Conservation (phyloP, 2,888 invertebrate species). For the Pammene fasciana region DNA sequence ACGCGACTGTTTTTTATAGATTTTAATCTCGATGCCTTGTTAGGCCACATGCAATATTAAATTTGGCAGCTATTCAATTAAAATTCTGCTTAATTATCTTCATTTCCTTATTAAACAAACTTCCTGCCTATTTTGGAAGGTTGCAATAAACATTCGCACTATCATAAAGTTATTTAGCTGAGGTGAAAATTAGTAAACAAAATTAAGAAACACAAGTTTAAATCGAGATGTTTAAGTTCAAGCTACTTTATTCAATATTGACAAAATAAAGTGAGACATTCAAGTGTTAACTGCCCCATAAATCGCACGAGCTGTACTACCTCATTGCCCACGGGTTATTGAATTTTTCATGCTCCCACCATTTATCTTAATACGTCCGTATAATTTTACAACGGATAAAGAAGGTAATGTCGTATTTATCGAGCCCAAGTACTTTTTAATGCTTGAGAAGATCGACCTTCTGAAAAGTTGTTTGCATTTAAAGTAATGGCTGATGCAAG, state of each 20-base stretch:
- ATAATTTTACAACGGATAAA: conserved; percentile 40
- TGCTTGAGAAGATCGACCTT: conserved; percentile 46
- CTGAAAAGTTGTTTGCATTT: conserved; percentile 48
- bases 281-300: conserved; percentile 46
- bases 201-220: conserved; percentile 9
- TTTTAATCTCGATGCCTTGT: conserved; percentile 20
- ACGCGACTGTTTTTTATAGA: conserved; percentile 17
- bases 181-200: not conserved
- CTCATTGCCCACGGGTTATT: conserved; percentile 32
- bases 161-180: conserved; percentile 4
- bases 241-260: conserved; percentile 13
- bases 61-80: conserved; percentile 25
- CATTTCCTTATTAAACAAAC: conserved; percentile 38
- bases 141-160: conserved; percentile 24
- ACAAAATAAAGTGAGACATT: conserved; percentile 40
- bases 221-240: conserved; percentile 14
- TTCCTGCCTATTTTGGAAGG: conserved; percentile 37
- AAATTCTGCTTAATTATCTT: conserved; percentile 33
- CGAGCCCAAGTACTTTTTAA: conserved; percentile 42
- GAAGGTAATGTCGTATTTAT: conserved; percentile 41
- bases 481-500: conserved; percentile 47
- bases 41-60: conserved; percentile 14
- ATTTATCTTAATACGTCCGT: conserved; percentile 38
- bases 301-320: conserved; percentile 44
- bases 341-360: conserved; percentile 32